Base-by-base conservation (phyloP, 2,797 vertebrate genomes). In the Helicolenus hilgendorfi region DNA sequence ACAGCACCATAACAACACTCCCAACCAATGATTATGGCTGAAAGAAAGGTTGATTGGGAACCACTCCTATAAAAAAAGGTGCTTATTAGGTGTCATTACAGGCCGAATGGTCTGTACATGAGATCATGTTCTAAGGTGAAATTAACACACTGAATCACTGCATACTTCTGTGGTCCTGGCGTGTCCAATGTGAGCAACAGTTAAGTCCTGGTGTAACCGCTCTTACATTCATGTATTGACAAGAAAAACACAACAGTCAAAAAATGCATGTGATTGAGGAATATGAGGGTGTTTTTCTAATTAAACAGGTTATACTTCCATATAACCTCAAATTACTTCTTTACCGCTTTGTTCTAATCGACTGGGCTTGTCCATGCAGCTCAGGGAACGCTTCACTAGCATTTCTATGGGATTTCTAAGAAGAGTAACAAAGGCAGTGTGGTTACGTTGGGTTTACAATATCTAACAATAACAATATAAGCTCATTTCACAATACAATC, bases 311-410 rank as follows among this genome's bases (percentile, higher is more conserved):
- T 72, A 33, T 13, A 26, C 11, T 55, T 0, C 53, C 53, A 55
- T 55, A 36, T 69, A 8, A 1, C 20, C 4, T n/a, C 14, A 58
- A 0, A 7, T 33, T 24, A 14, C 45, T 41, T 72, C 10, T 7
- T 68, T 38, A 38, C n/a, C 22, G 36, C 26, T 36, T 31, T 59
- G n/a, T 77, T 45, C 22, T 14, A 1, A 60, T 35, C 38, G 31
- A 38, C 24, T 15, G 33, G 79, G 55, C 84, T 68, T 82, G 90
- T 81, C 71, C 20, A 11, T 64, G 74, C 91, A 89, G 81, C 64
- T 88, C 64, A 18, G 72, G 24, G 8, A 56, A 82, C 5, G 4
- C 41, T 72, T 75, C 0, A 68, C 55, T 72, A 78, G 4, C 41
- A 83, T 83, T 71, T 72, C n/a, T 67, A 18, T 29, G 7, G 26